Percentiles rank a stretch among this genome's conserved stretches.
These are phyloP conservation scores for Coptodon rendalli DNA, from an alignment of 2,113 vertebrate species.

Conservation along the genomic window DNA sequence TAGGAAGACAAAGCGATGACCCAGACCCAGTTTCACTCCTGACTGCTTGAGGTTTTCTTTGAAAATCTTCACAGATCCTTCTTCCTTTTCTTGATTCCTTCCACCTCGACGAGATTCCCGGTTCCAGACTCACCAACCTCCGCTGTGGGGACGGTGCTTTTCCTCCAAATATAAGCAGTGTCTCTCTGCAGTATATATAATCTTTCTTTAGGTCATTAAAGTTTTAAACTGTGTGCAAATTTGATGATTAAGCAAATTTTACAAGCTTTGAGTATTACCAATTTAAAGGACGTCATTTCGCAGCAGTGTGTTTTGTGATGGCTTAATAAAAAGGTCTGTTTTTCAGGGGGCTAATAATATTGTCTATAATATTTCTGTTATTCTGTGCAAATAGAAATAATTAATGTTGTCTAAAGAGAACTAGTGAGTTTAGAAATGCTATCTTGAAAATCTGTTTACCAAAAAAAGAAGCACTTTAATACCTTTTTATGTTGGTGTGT, in stretches of 20 bases:
- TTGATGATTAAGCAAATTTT: not conserved
- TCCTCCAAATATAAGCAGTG: not conserved
- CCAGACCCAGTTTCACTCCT: not conserved
- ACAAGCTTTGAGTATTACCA: not conserved
- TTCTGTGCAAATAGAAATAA: not conserved
- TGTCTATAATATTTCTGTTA: not conserved
- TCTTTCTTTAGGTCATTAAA: not conserved
- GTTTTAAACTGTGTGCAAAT: not conserved
- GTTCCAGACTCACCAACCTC: not conserved
- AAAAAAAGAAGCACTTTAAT: not conserved
- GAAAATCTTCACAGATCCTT: not conserved
- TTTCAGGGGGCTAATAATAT: not conserved
- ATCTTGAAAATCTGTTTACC: not conserved
- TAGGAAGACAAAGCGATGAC: not conserved
- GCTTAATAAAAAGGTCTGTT: not conserved
- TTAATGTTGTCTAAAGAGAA: not conserved
- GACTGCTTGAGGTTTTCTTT: not conserved
- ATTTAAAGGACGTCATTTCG: not conserved
- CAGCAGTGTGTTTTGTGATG: not conserved
- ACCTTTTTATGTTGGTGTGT: not conserved
- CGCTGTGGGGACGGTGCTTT: not conserved
- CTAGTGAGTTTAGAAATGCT: not conserved
- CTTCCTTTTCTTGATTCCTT: not conserved
- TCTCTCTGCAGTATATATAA: not conserved
- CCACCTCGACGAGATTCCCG: accelerated